These are phyloP conservation scores for Heteractis magnifica DNA, from an alignment of 92 coral and sea anemone genomes.

Conservation along the genomic window DNA sequence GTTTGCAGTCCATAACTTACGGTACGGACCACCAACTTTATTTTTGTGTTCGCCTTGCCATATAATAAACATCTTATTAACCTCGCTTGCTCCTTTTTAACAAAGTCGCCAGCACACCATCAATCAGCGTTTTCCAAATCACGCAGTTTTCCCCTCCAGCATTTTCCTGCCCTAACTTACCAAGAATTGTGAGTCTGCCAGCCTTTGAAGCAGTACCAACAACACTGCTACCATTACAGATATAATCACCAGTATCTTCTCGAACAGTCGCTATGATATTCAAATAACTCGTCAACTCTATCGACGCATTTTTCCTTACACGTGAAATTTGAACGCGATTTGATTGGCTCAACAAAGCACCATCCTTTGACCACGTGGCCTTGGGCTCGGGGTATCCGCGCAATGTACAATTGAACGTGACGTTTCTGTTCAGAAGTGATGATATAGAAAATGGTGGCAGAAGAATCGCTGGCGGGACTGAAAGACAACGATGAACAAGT, in stretches of 20 bases:
- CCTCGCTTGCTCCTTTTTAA: no score
- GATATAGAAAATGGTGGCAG: not conserved
- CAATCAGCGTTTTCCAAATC: no score
- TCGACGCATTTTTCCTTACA: not conserved
- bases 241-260: constrained; percentile 35
- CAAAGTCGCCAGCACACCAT: no score
- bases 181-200: constrained; percentile 38
- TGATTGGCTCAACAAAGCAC: constrained; percentile 18
- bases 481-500: not conserved
- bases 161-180: constrained; percentile 16
- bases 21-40: no score
- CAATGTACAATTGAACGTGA: constrained; percentile 43
- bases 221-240: constrained; percentile 37
- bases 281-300: constrained; percentile 9
- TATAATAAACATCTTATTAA: no score
- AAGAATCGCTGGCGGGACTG: constrained; percentile 37
- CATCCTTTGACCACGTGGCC: constrained; percentile 52
- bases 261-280: constrained; percentile 3
- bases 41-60: no score
- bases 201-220: not conserved
- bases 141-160: not conserved
- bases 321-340: not conserved
- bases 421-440: constrained; percentile 4
- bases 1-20: no score
- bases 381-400: constrained; percentile 58